Percentiles rank a stretch among this genome's conserved stretches.
phyloP scores from a whole-genome alignment of 2,888 invertebrate species.

The Eueremaeus valkanovi region DNA sequence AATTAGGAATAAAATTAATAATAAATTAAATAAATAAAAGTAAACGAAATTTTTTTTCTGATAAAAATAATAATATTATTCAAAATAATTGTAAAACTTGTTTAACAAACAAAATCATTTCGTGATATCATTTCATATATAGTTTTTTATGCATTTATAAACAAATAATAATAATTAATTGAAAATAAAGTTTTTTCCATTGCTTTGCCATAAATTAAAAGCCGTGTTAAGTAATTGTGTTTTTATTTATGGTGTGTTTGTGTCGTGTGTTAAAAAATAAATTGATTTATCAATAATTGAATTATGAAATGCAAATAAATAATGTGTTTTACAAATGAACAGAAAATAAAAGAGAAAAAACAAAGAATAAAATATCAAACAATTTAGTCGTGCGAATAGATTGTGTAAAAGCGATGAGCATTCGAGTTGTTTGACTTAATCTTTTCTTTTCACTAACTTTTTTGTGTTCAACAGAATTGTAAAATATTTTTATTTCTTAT shows the following conservation, averaged over 20 bases:
- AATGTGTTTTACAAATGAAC: constrained; percentile 16
- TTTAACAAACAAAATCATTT: constrained; percentile 34
- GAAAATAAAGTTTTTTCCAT: not conserved
- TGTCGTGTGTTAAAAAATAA: not conserved
- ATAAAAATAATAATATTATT: constrained; percentile 35
- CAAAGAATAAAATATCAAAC: not conserved
- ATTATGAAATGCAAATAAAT: not conserved
- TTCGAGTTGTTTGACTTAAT: not conserved
- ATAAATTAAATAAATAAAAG: constrained; percentile 21
- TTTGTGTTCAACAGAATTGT: not conserved
- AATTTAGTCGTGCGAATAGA: not conserved
- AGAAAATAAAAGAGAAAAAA: not conserved
- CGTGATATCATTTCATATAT: not conserved
- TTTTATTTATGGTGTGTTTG: not conserved
- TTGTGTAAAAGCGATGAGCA: not conserved
- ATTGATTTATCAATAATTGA: not conserved
- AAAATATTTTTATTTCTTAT: not conserved
- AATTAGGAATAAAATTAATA: not conserved
- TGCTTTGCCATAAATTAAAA: constrained; percentile 24
- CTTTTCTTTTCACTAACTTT: not conserved
- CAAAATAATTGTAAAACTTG: constrained; percentile 22
- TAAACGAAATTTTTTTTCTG: constrained; percentile 7
- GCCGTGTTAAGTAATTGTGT: not conserved
- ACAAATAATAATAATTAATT: constrained; percentile 8
- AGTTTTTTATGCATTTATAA: constrained; percentile 6